phyloP scores from a whole-genome alignment of 2,888 invertebrate genomes.

The Amblyjoppa proteus region DNA sequence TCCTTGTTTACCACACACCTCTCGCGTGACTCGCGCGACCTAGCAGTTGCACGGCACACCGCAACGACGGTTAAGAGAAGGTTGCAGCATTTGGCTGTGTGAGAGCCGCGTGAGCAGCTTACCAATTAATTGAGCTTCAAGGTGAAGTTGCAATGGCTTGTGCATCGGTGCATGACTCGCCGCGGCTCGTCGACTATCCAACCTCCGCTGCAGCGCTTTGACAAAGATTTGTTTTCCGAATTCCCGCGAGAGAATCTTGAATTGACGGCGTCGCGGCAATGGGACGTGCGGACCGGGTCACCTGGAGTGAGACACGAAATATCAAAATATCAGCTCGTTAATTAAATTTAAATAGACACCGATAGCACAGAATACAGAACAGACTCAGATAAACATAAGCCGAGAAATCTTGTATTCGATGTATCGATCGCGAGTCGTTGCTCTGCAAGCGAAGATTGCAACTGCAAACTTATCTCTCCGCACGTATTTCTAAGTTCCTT shows the following conservation, averaged over 20 bases:
- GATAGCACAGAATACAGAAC: not conserved
- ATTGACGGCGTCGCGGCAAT: too few species aligned
- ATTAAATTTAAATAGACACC: not conserved
- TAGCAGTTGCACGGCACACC: not conserved
- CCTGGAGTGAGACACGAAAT: not conserved
- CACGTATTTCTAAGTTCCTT: too few species aligned
- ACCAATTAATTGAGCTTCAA: conserved; percentile 72
- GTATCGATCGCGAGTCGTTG: not conserved
- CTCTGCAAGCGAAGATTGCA: not conserved
- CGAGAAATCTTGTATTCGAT: not conserved
- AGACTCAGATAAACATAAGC: not conserved
- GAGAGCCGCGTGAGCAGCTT: conserved; percentile 64
- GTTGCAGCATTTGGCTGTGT: conserved; percentile 64
- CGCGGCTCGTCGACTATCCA: conserved; percentile 52
- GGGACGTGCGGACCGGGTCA: not conserved
- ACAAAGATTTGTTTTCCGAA: not conserved
- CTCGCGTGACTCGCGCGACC: not conserved
- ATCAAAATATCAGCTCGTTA: not conserved
- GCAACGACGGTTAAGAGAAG: conserved; percentile 62
- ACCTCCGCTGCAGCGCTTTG: not conserved
- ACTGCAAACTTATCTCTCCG: not conserved
- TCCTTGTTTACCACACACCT: conserved; percentile 38
- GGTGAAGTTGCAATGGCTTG: conserved; percentile 72
- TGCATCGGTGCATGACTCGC: conserved; percentile 75
- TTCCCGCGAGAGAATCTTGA: not conserved